Percentiles rank a stretch among this genome's conserved stretches.
Evolutionary conservation across 1,140 invertebrate genomes (phyloP).

Genomic region (Rhopalosiphum maidis): DNA sequence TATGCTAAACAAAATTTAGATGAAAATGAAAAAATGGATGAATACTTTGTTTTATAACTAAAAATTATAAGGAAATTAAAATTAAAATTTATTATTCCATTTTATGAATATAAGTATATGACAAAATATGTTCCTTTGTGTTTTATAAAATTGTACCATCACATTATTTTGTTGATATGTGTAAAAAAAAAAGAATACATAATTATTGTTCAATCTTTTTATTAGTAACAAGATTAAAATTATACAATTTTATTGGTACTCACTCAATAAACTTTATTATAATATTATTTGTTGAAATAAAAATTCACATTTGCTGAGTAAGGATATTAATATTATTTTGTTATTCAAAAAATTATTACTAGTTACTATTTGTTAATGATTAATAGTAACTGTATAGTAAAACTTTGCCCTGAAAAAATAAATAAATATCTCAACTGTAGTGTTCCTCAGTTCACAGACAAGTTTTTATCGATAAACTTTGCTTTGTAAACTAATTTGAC

Average conservation of each 20-base stretch:
- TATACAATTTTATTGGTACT: neutral
- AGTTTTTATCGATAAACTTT: too few species aligned
- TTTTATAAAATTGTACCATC: neutral
- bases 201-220: neutral
- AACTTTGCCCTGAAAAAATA: neutral
- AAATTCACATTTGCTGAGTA: neutral
- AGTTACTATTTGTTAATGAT: too few species aligned
- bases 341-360: neutral
- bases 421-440: neutral
- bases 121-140: neutral
- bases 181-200: neutral
- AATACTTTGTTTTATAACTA: slow-evolving; percentile 15
- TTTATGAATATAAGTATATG: neutral
- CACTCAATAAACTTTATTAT: neutral
- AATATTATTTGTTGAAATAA: neutral
- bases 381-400: neutral
- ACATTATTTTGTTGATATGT: neutral
- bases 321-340: neutral
- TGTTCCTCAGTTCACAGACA: neutral
- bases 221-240: neutral
- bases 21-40: slow-evolving; percentile 60
- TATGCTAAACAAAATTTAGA: slow-evolving; percentile 70
- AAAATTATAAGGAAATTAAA: neutral
- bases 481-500: too few species aligned
- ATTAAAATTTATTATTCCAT: neutral